Evolutionary conservation across 2,113 vertebrate genomes (phyloP).

Genomic region (Apodemus sylvaticus): DNA sequence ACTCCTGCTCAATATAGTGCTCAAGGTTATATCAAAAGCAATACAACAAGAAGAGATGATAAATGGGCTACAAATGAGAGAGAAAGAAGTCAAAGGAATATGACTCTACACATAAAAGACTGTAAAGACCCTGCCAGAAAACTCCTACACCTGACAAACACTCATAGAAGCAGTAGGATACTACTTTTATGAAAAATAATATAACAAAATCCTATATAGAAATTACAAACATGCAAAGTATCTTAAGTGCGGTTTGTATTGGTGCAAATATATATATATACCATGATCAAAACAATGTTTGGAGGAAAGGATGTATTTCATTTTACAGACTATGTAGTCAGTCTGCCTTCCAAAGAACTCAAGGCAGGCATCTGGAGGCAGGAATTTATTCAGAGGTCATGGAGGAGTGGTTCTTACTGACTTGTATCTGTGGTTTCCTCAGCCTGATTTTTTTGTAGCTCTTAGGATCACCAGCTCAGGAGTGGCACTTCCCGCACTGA

Average conservation of each 20-base stretch:
- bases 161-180: background rate
- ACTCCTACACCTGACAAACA: background rate
- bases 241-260: background rate
- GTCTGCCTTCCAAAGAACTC: background rate
- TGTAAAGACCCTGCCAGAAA: background rate
- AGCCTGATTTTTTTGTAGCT: background rate
- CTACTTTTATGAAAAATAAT: background rate
- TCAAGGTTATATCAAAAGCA: background rate
- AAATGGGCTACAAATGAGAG: background rate
- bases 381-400: background rate
- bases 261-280: background rate
- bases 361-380: background rate
- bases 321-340: background rate
- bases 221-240: background rate
- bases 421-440: background rate
- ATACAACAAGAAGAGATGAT: background rate
- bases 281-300: background rate
- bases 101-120: background rate
- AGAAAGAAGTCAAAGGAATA: background rate
- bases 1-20: background rate
- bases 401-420: background rate
- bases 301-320: background rate
- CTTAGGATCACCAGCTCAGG: background rate
- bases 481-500: background rate
- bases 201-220: background rate